Percentiles rank a stretch among this genome's conserved stretches.
Conservation (phyloP, 2,797 vertebrate genomes). For the Ibycter americanus region DNA sequence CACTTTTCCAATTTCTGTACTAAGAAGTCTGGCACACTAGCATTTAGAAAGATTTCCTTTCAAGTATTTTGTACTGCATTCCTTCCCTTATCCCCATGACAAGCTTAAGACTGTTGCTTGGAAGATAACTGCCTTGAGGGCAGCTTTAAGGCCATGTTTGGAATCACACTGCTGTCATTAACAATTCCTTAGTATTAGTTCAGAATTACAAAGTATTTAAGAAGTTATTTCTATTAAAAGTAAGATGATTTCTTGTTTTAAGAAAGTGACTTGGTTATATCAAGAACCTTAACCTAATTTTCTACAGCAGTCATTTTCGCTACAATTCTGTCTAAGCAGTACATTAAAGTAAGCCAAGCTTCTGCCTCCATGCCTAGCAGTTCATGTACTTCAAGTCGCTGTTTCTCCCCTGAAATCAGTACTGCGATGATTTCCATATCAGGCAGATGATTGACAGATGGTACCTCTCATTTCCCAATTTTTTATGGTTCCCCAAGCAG, state of each 20-base stretch:
- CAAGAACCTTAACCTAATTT: background rate
- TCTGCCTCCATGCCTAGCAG: background rate
- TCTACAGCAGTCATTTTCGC: background rate
- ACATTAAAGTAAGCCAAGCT: background rate
- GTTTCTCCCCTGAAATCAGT: background rate
- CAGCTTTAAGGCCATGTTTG: background rate
- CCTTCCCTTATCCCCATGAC: background rate
- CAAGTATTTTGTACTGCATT: background rate
- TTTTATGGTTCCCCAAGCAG: background rate
- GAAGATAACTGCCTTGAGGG: background rate
- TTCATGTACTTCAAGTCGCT: background rate
- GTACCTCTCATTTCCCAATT: background rate
- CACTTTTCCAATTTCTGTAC: background rate
- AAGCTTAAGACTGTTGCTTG: background rate
- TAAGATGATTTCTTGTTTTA: background rate
- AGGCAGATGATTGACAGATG: background rate
- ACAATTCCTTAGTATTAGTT: background rate
- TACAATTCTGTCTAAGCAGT: background rate
- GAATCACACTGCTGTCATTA: background rate
- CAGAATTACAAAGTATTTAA: background rate
- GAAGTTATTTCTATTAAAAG: background rate
- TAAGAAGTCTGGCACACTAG: background rate
- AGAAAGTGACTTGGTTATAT: background rate
- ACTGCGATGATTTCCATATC: background rate
- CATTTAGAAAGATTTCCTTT: background rate